phyloP scores from a whole-genome alignment of 2,888 invertebrate genomes.

The Polyploca ridens region DNA sequence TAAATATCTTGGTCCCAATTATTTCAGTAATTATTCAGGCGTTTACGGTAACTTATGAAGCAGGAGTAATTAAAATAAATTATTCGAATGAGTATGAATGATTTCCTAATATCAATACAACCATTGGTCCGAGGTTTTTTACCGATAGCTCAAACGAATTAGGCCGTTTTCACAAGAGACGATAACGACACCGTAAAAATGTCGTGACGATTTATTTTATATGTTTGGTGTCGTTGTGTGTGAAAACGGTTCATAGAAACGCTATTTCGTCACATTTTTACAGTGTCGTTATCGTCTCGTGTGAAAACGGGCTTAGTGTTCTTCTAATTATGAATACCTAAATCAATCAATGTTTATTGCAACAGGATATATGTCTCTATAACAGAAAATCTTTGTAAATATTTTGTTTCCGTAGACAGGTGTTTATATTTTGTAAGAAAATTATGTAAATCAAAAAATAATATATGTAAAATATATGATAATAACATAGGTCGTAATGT shows the following conservation, averaged over 20 bases:
- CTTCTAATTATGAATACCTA: conserved; percentile 10
- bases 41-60: neutral
- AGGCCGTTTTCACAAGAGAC: too few species aligned
- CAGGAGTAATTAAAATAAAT: neutral
- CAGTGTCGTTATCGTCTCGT: too few species aligned
- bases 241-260: too few species aligned
- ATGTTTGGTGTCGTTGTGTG: too few species aligned
- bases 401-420: conserved; percentile 58
- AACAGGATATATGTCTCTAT: neutral
- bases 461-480: conserved; percentile 19
- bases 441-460: conserved; percentile 53
- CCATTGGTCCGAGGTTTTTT: neutral
- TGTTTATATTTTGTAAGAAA: conserved; percentile 72
- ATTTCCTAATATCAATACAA: neutral
- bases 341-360: conserved; percentile 34
- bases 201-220: too few species aligned
- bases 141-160: neutral
- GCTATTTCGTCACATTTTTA: too few species aligned
- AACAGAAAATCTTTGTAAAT: conserved; percentile 63
- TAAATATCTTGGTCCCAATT: neutral
- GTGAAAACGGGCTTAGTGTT: too few species aligned
- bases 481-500: conserved; percentile 23
- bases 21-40: neutral
- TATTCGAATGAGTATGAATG: neutral
- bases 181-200: too few species aligned